Conservation (phyloP, 2,113 vertebrate genomes). For the Trinectes maculatus region DNA sequence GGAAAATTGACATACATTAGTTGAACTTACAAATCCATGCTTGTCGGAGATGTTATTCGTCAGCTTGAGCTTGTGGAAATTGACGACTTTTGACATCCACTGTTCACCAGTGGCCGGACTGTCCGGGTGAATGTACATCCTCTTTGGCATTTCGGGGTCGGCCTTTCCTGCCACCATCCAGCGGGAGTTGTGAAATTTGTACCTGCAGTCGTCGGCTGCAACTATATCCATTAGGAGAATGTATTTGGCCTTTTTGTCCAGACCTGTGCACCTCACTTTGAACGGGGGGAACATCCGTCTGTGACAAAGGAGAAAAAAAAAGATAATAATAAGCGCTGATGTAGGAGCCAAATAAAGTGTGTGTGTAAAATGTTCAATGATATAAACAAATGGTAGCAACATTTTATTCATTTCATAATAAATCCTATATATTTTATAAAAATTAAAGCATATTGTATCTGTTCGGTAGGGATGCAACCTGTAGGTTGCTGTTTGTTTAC, state of each 20-base stretch:
- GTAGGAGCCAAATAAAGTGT: too few relatives aligned
- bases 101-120: conserved; percentile 98
- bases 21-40: conserved; percentile 98
- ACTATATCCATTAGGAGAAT: conserved; percentile 99
- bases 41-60: conserved; percentile 99
- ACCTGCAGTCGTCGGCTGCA: conserved; percentile 98
- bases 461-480: too few relatives aligned
- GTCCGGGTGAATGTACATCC: conserved; percentile 99
- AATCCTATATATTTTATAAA: too few relatives aligned
- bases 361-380: too few relatives aligned
- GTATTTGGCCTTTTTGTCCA: conserved; percentile 99
- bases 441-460: too few relatives aligned
- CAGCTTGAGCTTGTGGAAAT: conserved; percentile 99
- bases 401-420: too few relatives aligned
- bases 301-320: conserved; percentile 27
- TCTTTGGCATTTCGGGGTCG: conserved; percentile 99
- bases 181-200: conserved; percentile 99
- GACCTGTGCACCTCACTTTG: conserved; percentile 98
- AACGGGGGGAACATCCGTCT: conserved; percentile 99
- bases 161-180: conserved; percentile 99
- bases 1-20: conserved; percentile 76
- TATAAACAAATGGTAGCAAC: too few relatives aligned
- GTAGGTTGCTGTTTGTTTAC: not conserved
- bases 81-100: conserved; percentile 99
- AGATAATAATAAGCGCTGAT: not conserved